These are phyloP conservation scores for Clivina fossor DNA, from an alignment of 2,888 invertebrate species.

Conservation along the genomic window DNA sequence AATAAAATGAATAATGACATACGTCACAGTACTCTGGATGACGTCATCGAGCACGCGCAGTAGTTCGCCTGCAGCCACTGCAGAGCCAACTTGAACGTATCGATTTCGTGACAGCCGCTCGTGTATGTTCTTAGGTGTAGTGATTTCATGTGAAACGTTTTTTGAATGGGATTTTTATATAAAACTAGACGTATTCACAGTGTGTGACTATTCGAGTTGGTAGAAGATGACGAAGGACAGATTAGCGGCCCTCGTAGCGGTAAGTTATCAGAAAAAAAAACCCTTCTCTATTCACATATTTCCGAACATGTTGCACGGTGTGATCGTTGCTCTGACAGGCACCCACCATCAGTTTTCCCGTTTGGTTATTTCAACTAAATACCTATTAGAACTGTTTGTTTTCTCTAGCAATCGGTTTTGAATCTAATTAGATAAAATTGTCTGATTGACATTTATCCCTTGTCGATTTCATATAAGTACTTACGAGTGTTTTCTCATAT, in stretches of 20 bases:
- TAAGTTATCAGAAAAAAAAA: constrained; percentile 61
- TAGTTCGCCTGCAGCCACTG: constrained; percentile 57
- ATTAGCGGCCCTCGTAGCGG: constrained; percentile 94
- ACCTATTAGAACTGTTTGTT: too few relatives aligned
- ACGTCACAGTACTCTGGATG: constrained; percentile 40
- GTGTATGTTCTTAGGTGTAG: constrained; percentile 73
- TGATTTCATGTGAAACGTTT: constrained; percentile 69
- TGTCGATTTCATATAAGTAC: too few relatives aligned
- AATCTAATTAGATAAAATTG: too few relatives aligned
- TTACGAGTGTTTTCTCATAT: too few relatives aligned
- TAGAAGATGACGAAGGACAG: constrained; percentile 93
- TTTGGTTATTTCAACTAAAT: constrained; percentile 17
- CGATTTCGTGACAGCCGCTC: constrained; percentile 73
- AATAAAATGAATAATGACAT: constrained; percentile 48
- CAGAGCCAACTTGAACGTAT: constrained; percentile 70
- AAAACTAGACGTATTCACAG: constrained; percentile 66
- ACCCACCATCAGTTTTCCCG: constrained; percentile 25
- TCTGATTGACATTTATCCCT: too few relatives aligned
- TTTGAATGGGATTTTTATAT: constrained; percentile 80
- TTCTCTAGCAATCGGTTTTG: too few relatives aligned
- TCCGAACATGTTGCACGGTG: constrained; percentile 38
- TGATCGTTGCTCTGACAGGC: constrained; percentile 28
- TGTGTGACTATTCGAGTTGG: constrained; percentile 62
- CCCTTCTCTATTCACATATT: constrained; percentile 23
- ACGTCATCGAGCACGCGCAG: constrained; percentile 58